A percentile compares a stretch with the other conserved stretches of the same genome.
Conservation (phyloP, 2,797 vertebrate species). For the Allobates femoralis region DNA sequence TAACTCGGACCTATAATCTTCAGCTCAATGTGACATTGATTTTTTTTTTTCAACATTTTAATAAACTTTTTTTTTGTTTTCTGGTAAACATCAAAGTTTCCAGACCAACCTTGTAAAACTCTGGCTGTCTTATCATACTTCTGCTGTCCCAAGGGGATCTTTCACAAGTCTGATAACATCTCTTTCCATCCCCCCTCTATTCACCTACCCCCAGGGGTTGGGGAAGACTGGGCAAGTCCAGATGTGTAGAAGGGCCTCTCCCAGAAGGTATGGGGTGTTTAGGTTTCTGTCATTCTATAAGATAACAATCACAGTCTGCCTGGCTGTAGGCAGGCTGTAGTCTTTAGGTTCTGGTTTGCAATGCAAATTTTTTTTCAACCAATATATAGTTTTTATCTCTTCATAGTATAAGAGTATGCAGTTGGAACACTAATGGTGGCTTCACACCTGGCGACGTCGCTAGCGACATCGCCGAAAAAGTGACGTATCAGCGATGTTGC, state of each 20-base stretch:
- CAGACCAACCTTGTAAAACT: conserved; percentile 1
- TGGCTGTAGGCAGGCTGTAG: background rate
- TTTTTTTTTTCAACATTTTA: conserved; percentile 6
- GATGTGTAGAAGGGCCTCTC: conserved; percentile 52
- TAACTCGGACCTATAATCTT: conserved; percentile 13
- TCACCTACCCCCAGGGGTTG: conserved; percentile 25
- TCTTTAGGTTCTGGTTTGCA: background rate
- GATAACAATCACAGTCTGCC: conserved; percentile 49
- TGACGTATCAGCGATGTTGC: too few relatives aligned
- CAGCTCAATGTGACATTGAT: conserved; percentile 2
- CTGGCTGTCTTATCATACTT: conserved; percentile 20
- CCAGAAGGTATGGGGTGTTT: conserved; percentile 49
- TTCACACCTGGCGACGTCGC: too few relatives aligned
- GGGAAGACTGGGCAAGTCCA: conserved; percentile 53
- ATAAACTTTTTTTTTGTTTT: conserved; percentile 17
- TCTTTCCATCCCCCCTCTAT: conserved; percentile 25
- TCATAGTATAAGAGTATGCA: background rate
- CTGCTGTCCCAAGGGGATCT: conserved; percentile 37
- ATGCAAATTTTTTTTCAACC: background rate
- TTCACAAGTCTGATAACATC: conserved; percentile 43
- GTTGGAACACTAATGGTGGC: background rate
- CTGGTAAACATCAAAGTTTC: conserved; percentile 35
- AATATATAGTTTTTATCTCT: background rate
- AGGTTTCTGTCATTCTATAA: conserved; percentile 50
- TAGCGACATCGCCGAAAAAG: too few relatives aligned